Evolutionary conservation across 92 coral and sea anemone genomes (phyloP), one percentile per base, ranked within the genome.

Genomic region (Porites cylindrica): DNA sequence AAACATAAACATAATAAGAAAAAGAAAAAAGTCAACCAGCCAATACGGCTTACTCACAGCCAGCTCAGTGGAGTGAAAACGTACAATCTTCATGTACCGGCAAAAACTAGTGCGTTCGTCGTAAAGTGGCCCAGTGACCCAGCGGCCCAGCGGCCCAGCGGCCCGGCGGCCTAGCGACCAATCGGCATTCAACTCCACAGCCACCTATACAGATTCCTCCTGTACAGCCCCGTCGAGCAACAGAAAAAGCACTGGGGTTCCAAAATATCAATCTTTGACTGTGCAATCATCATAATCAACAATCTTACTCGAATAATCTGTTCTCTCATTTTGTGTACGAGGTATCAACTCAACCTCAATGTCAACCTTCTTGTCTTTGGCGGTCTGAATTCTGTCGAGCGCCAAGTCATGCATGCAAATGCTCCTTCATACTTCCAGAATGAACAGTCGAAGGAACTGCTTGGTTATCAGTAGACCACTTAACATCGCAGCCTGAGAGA

Each of bases 361-460:
- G 47, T 38, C 47, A 38, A 38, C 4, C 47, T 38, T 38, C 4
- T 38, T 38, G 6, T 38, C 47, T 38, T 38, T 38, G 6, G 5
- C 47, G 47, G 47, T 38, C 0, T 38, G 47, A 38, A 68, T 20
- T n/a, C 6, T 68, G 38, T 72, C 51, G 77, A 72, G 77, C 77
- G 77, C 77, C 77, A 72, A 72, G 77, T 38, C 18, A 72, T 72
- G 77, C 77, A 72, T 72, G 77, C 77, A 72, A 72, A 24, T 72
- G 5, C 47, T 32, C 43, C 43, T 32, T 32, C 43, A 32, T 32
- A 32, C 43, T 32, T 3, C 47, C 47, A 9, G 32, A 29, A 29
- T 29, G 32, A 29, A 29, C 3, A 29, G 32, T 29, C 32, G 32
- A 29, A 29, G 32, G 32, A 29, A 26, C 32, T 29, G 2, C 32